Conservation (phyloP, 2,888 invertebrate genomes). For the Sisyra nigra region DNA sequence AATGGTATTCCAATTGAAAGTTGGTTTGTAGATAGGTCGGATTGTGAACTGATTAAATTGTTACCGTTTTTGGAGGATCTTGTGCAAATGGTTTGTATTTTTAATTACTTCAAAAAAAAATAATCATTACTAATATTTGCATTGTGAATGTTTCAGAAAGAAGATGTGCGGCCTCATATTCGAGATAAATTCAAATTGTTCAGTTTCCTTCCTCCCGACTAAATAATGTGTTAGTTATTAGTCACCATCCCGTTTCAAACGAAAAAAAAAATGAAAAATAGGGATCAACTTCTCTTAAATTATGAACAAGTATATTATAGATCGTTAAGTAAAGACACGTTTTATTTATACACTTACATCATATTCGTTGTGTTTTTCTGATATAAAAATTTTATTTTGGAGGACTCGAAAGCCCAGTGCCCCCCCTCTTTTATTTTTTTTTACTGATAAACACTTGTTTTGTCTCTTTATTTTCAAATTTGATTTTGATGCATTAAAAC, state of each 20-base stretch:
- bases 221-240: conserved; percentile 20
- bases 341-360: conserved; percentile 1
- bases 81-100: conserved; percentile 50
- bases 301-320: not conserved
- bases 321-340: conserved; percentile 1
- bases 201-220: conserved; percentile 76
- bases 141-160: conserved; percentile 40
- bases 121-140: too few relatives aligned
- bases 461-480: not conserved
- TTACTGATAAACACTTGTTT: not conserved
- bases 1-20: conserved; percentile 96
- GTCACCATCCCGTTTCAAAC: conserved; percentile 2
- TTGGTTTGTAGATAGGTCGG: conserved; percentile 86
- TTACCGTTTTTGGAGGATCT: conserved; percentile 82
- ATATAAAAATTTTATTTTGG: conserved; percentile 1
- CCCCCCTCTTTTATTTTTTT: not conserved
- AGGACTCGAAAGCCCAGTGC: not conserved
- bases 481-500: conserved; percentile 4
- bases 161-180: conserved; percentile 85
- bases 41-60: conserved; percentile 78
- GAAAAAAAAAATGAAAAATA: conserved; percentile 1
- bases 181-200: conserved; percentile 80
- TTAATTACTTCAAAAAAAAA: not conserved
- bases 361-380: not conserved
- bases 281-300: conserved; percentile 6